Percentiles rank a stretch among this genome's conserved stretches.
These are phyloP conservation scores for Drosophila bifasciata DNA, from an alignment of 1,140 invertebrate genomes.

Conservation along the genomic window DNA sequence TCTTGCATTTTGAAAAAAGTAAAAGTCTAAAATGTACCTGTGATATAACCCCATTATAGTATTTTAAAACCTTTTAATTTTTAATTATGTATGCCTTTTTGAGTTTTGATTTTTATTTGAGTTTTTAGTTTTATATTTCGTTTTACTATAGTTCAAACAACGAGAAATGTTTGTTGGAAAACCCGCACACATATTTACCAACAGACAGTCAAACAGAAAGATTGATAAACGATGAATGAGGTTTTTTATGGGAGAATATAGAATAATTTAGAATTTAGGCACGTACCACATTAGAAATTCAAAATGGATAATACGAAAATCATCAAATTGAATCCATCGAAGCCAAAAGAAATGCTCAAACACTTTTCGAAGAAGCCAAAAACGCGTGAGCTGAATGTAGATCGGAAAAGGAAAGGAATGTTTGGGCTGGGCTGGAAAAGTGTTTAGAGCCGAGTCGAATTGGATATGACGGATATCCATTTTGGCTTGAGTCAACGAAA, in stretches of 20 bases:
- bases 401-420: no score
- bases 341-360: slow-evolving; percentile 36
- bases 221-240: slow-evolving; percentile 11
- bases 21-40: slow-evolving; percentile 80
- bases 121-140: slow-evolving; percentile 36
- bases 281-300: slow-evolving; percentile 77
- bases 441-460: slow-evolving; percentile 3
- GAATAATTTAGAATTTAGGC: slow-evolving; percentile 75
- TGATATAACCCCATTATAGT: slow-evolving; percentile 80
- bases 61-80: slow-evolving; percentile 57
- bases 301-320: slow-evolving; percentile 63
- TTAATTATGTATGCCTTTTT: slow-evolving; percentile 43
- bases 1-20: slow-evolving; percentile 76
- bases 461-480: slow-evolving; percentile 27
- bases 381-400: slow-evolving; percentile 16
- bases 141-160: slow-evolving; percentile 27
- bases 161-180: slow-evolving; percentile 48
- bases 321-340: slow-evolving; percentile 46
- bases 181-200: slow-evolving; percentile 14
- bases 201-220: background rate
- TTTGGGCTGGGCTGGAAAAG: background rate
- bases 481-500: slow-evolving; percentile 71
- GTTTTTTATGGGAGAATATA: slow-evolving; percentile 49
- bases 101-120: slow-evolving; percentile 25
- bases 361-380: slow-evolving; percentile 28